Conservation (phyloP, 1,140 invertebrate species). For the Pseudomyrmex gracilis region DNA sequence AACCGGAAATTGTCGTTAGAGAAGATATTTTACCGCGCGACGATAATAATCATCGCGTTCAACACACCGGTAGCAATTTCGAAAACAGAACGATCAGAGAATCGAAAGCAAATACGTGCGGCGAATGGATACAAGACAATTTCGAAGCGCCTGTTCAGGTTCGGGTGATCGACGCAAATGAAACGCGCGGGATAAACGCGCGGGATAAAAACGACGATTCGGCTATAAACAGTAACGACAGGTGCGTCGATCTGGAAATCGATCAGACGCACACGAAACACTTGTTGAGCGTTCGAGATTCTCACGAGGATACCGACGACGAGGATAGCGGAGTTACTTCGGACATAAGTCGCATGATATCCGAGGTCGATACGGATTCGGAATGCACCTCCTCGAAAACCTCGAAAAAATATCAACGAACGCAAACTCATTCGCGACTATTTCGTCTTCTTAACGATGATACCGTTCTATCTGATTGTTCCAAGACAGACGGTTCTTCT, state of each 20-base stretch:
- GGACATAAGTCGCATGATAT: slow-evolving; percentile 89
- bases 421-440: slow-evolving; percentile 90
- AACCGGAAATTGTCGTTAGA: background rate
- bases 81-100: slow-evolving; percentile 5
- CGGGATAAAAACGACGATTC: background rate
- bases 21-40: background rate
- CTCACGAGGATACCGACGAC: slow-evolving; percentile 87
- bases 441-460: slow-evolving; percentile 89
- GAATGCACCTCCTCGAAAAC: slow-evolving; percentile 87
- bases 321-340: slow-evolving; percentile 91
- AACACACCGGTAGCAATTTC: background rate
- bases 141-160: background rate
- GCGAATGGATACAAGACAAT: slow-evolving; percentile 7
- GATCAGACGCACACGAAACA: slow-evolving; percentile 61
- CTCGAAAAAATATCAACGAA: slow-evolving; percentile 88
- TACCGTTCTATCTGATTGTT: slow-evolving; percentile 75
- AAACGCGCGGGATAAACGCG: background rate
- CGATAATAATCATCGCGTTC: background rate
- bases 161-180: background rate
- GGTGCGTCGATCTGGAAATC: background rate
- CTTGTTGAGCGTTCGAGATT: slow-evolving; percentile 80
- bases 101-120: slow-evolving; percentile 55
- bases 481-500: slow-evolving; percentile 67
- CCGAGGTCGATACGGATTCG: slow-evolving; percentile 89
- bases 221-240: background rate